Percentiles rank a stretch among this genome's conserved stretches.
phyloP scores from a whole-genome alignment of 2,797 vertebrate genomes.

The Macroramphosus scolopax region DNA sequence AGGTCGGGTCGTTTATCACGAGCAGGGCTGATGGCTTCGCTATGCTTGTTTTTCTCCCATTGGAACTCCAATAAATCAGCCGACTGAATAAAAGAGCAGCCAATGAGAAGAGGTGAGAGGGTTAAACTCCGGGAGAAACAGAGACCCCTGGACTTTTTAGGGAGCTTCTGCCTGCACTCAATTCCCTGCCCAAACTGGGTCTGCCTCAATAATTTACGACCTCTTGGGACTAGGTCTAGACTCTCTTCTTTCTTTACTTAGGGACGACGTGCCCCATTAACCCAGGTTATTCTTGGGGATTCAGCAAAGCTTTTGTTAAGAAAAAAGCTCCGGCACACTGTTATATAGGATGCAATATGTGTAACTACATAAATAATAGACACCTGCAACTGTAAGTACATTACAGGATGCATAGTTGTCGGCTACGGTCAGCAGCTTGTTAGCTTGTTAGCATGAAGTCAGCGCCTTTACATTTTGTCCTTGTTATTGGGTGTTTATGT shows the following conservation, averaged over 20 bases:
- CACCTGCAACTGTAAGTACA: too few species aligned
- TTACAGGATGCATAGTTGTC: not conserved
- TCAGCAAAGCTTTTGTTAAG: conserved; percentile 9
- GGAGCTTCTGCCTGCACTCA: conserved; percentile 64
- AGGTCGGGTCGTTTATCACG: conserved; percentile 68
- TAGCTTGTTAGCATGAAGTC: not conserved
- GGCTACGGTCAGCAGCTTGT: not conserved
- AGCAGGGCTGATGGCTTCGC: conserved; percentile 56
- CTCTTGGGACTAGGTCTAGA: conserved; percentile 45
- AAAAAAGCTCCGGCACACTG: conserved; percentile 6
- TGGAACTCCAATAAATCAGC: conserved; percentile 75
- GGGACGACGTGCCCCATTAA: conserved; percentile 27
- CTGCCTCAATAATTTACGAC: conserved; percentile 62
- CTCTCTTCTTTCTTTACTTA: conserved; percentile 43
- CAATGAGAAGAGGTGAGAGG: conserved; percentile 68
- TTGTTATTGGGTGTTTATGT: not conserved
- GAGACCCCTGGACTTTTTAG: conserved; percentile 64
- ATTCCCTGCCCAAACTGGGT: conserved; percentile 48
- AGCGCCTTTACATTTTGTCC: not conserved
- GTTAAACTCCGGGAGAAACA: conserved; percentile 74
- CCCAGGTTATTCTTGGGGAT: conserved; percentile 21
- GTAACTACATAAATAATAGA: too few species aligned
- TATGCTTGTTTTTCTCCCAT: conserved; percentile 70
- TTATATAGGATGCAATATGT: not conserved
- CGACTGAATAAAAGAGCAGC: conserved; percentile 69